These are phyloP conservation scores for Frankliniella intonsa DNA, from an alignment of 2,888 invertebrate species.

Conservation along the genomic window DNA sequence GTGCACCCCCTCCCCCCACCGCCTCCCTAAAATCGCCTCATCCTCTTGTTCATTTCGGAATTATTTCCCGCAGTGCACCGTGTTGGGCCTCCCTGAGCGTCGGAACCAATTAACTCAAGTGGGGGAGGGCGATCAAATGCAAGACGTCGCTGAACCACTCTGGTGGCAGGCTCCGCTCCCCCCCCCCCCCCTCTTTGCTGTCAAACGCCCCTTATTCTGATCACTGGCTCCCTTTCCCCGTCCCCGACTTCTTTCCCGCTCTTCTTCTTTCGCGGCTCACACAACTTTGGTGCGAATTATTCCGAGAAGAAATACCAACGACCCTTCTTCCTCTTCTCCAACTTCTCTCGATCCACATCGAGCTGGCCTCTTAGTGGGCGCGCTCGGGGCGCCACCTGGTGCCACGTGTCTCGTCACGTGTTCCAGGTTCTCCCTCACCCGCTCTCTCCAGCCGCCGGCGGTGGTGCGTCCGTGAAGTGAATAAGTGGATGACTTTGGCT, in stretches of 20 bases:
- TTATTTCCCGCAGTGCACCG: not conserved
- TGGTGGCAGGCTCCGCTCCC: not conserved
- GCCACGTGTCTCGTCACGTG: too few relatives aligned
- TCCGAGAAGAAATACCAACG: too few relatives aligned
- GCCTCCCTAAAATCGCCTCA: not conserved
- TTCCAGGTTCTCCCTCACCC: too few relatives aligned
- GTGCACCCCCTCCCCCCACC: not conserved
- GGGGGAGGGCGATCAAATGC: slow-evolving; percentile 1
- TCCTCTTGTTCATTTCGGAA: not conserved
- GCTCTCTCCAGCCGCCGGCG: too few relatives aligned
- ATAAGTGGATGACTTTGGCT: too few relatives aligned
- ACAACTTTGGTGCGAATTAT: too few relatives aligned
- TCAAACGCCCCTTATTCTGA: not conserved
- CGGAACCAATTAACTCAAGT: slow-evolving; percentile 11
- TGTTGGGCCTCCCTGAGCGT: not conserved
- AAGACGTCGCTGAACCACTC: not conserved
- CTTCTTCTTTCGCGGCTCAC: not conserved
- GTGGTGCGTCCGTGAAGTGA: too few relatives aligned
- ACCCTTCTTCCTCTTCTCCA: too few relatives aligned
- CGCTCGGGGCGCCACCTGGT: too few relatives aligned
- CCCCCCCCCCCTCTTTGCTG: not conserved
- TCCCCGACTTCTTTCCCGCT: not conserved
- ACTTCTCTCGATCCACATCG: too few relatives aligned
- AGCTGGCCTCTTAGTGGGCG: too few relatives aligned
- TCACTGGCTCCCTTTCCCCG: not conserved